Conservation (phyloP, 1,140 invertebrate genomes). For the Ceratina australensis region DNA sequence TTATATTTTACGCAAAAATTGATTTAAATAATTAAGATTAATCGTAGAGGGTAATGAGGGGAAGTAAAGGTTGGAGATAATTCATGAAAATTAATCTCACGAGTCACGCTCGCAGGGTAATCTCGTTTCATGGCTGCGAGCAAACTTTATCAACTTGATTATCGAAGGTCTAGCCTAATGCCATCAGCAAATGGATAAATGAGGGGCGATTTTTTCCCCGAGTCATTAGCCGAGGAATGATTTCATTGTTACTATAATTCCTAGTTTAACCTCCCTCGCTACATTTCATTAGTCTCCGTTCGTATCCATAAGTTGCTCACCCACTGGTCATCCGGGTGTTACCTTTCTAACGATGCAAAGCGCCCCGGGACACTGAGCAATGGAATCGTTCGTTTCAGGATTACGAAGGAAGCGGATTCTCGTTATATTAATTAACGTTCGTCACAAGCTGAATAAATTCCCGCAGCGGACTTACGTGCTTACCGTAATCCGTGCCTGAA, state of each 20-base stretch:
- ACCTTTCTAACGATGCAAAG: conserved; percentile 19
- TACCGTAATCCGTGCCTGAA: neutral
- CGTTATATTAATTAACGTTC: neutral
- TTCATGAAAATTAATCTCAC: no score
- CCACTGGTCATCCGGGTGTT: conserved; percentile 12
- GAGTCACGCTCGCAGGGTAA: no score
- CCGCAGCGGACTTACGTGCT: neutral
- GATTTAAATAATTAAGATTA: no score
- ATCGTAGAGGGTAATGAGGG: no score
- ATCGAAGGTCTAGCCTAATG: conserved; percentile 12
- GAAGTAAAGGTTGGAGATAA: no score
- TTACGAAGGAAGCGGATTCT: no score
- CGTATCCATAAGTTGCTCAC: conserved; percentile 18
- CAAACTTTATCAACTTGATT: conserved; percentile 34
- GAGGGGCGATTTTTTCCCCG: conserved; percentile 5
- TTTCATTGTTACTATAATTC: conserved; percentile 8
- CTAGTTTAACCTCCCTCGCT: no score
- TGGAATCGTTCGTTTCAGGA: neutral
- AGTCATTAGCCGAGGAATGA: conserved; percentile 28
- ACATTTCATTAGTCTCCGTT: conserved; percentile 27
- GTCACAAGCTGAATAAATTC: conserved; percentile 3
- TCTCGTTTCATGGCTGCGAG: neutral
- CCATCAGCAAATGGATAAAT: neutral
- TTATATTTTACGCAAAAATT: no score
- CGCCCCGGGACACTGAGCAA: neutral